Percentiles rank a stretch among this genome's conserved stretches.
phyloP scores from a whole-genome alignment of 1,140 invertebrate genomes.

The Drosophila grimshawi region DNA sequence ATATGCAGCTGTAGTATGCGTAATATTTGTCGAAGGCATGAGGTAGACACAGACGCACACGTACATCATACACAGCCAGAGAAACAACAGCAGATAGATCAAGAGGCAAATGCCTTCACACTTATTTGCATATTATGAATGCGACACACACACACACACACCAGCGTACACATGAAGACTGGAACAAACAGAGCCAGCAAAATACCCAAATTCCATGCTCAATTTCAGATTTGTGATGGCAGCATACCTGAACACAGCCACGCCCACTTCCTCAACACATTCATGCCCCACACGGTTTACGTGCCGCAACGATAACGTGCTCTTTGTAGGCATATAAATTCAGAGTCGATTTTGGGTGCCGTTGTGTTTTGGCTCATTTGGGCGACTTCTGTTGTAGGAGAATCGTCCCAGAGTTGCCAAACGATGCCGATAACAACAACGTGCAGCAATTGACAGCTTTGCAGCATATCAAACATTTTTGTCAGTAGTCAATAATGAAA shows the following conservation, averaged over 20 bases:
- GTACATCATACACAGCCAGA: slow-evolving; percentile 13
- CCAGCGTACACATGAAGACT: slow-evolving; percentile 16
- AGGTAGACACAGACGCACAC: slow-evolving; percentile 9
- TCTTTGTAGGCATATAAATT: slow-evolving; percentile 47
- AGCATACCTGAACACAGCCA: slow-evolving; percentile 42
- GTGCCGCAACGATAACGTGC: slow-evolving; percentile 49
- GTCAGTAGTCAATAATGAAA: slow-evolving; percentile 42
- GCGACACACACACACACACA: slow-evolving; percentile 27
- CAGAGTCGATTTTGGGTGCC: neutral
- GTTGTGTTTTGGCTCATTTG: neutral
- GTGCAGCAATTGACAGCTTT: slow-evolving; percentile 43
- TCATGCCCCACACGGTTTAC: slow-evolving; percentile 17
- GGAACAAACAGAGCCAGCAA: neutral
- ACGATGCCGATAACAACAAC: slow-evolving; percentile 41
- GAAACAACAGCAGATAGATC: slow-evolving; percentile 23
- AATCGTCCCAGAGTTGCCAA: slow-evolving; percentile 12
- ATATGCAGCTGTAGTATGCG: slow-evolving; percentile 11
- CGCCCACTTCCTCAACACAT: slow-evolving; percentile 33
- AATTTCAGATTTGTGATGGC: slow-evolving; percentile 56
- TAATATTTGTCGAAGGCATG: slow-evolving; percentile 38
- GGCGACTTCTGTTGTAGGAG: slow-evolving; percentile 17
- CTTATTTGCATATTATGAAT: slow-evolving; percentile 44
- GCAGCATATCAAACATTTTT: slow-evolving; percentile 46
- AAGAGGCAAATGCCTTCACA: slow-evolving; percentile 34
- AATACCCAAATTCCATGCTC: slow-evolving; percentile 56